These are phyloP conservation scores for Sebastes nivosus DNA, from an alignment of 2,797 vertebrate species.

Conservation along the genomic window DNA sequence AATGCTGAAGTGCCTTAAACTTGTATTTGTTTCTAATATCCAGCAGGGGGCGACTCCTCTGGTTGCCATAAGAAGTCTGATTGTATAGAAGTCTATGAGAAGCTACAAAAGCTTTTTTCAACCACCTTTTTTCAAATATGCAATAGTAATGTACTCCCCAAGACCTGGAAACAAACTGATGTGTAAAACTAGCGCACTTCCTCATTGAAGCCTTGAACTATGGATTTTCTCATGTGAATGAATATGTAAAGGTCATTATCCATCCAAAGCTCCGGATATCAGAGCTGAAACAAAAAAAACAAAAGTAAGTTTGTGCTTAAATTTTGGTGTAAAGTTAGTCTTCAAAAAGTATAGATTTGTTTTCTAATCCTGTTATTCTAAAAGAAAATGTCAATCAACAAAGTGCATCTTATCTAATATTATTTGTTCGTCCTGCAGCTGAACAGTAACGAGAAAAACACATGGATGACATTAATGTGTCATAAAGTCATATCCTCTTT, in stretches of 20 bases:
- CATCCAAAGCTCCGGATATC: neutral
- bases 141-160: neutral
- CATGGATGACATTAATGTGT: neutral
- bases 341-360: no score
- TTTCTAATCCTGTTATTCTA: neutral
- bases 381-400: neutral
- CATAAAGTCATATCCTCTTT: neutral
- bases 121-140: neutral
- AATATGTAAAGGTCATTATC: neutral
- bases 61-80: no score
- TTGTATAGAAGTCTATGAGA: no score
- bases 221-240: neutral
- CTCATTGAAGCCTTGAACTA: neutral
- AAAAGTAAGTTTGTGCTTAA: neutral
- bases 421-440: neutral
- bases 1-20: no score
- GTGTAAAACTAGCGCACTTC: no score
- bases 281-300: no score
- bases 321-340: neutral
- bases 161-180: neutral
- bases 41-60: no score
- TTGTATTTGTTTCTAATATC: accelerated
- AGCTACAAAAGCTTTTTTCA: no score
- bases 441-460: neutral
- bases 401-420: neutral